Base-by-base conservation (phyloP, 2,113 vertebrate genomes). In the Melanotaenia duboulayi region DNA sequence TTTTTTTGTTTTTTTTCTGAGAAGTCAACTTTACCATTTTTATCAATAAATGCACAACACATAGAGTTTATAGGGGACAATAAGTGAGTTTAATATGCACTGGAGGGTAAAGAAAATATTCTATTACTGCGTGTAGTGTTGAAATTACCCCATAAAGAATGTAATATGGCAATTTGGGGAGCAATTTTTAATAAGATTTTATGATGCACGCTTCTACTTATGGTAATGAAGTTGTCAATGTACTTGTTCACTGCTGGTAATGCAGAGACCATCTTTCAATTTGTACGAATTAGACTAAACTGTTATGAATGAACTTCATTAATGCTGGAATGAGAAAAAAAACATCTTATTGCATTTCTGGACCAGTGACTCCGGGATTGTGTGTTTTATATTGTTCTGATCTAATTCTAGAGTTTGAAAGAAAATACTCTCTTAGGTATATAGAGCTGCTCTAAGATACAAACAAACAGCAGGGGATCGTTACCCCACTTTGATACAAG, bases 81-180 rank as follows among this genome's bases (percentile, higher is more conserved):
- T 97, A 96, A 99, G 96, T 97, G 96, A 96, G 95, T 98, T 99
- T 99, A 99, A 99, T 98, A 99, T 96, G 96, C 96, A 97, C 96
- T 96, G 94, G 97, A 98, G 97, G 97, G 96, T 96, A 97, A 96
- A 96, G 95, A 94, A 96, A 96, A 96, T 96, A 97, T 97, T 96
- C 96, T 98, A 99, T 98, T 98, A 97, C 96, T 92, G 95, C 95
- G 93, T 95, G 95, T 95, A 97, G 95, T 94, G 94, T 95, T 95
- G 95, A 96, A 97, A 98, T 98, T 96, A 96, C 95, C 96, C 96
- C 95, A 97, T 98, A 98, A 98, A 98, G 95, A 96, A 98, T 96
- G 95, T 96, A 96, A 97, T 96, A 98, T 96, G 95, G 94, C 95
- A 97, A 97, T 95, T 96, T 95, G 68, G 96, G 96, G 96, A 97